Evolutionary conservation across 2,797 vertebrate species (phyloP).

Genomic region (Sorex maritimensis): DNA sequence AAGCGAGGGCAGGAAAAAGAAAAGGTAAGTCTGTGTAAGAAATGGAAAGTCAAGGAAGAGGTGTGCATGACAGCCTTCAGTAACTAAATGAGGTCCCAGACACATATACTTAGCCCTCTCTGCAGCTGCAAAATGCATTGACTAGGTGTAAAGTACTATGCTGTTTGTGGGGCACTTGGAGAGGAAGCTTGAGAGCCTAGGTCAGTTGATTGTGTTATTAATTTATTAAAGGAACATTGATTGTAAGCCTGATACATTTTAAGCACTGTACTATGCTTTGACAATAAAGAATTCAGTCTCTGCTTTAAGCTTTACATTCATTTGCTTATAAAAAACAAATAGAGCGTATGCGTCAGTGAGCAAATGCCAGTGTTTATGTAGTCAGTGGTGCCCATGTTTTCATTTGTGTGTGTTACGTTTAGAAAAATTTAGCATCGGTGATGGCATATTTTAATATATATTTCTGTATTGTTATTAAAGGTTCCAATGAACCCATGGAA

Average conservation of each 20-base stretch:
- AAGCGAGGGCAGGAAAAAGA: constrained; percentile 37
- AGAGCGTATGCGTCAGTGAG: background rate
- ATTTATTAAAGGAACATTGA: background rate
- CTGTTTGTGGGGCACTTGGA: constrained; percentile 13
- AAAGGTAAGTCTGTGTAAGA: background rate
- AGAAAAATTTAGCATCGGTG: background rate
- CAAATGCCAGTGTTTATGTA: background rate
- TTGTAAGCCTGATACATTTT: background rate
- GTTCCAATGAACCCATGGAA: constrained; percentile 93
- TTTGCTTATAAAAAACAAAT: background rate
- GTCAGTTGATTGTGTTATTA: background rate
- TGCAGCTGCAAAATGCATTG: background rate
- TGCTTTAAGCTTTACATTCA: background rate
- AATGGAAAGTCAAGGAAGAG: background rate
- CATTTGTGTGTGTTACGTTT: constrained; percentile 24
- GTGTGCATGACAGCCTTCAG: too few species aligned
- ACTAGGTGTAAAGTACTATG: background rate
- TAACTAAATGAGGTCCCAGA: background rate
- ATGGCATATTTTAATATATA: constrained; percentile 10
- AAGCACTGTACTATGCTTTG: background rate
- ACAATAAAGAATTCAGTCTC: background rate
- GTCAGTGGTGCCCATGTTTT: background rate
- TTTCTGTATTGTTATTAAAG: constrained; percentile 87
- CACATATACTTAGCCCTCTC: background rate
- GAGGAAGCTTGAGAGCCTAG: background rate